Evolutionary conservation across 2,113 vertebrate species (phyloP), one percentile per base, ranked within the genome.

Genomic region (Gambusia affinis): DNA sequence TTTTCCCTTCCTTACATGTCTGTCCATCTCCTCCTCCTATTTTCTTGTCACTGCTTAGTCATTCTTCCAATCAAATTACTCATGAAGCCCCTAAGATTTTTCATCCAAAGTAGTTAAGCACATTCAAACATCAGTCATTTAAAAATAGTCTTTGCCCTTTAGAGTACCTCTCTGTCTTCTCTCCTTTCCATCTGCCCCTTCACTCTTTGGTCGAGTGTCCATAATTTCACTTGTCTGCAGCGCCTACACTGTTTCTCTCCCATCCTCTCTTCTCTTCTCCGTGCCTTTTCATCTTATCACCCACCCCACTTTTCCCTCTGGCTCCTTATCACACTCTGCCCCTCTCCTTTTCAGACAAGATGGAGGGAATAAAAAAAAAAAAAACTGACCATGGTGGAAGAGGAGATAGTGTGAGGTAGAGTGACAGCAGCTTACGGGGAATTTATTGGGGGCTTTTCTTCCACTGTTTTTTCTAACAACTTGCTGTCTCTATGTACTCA

Each of bases 391-490:
- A 70, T 57, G 30, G 79, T 79, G 73, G 75, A 83, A 70, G 75
- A 76, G 68, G 60, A 85, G 85, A 88, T 88, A 80, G 75, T n/a
- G 51, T 22, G 77, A 68, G 64, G 76, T 79, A 86, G 84, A 89
- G 82, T 86, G 89, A 91, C 89, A 90, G 80, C 81, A 84, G 82
- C 86, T 91, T 79, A 84, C 27, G 70, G 82, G 64, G 17, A 66
- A 87, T 70, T 35, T 70, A 72, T 47, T 47, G 74, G 62, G 51
- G 75, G 67, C 68, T 64, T 66, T 67, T 30, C 60, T 7, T 15
- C 1, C 44, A 17, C 39, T 64, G 60, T 61, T 60, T 64, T 12
- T 78, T 35, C 75, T 75, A 54, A 65, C 11, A 64, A 60, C 64
- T 60, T 73, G 29, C 31, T 81, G 60, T 72, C 44, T 71, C n/a